Evolutionary conservation across 35 echinoderm and acorn worm genomes (phyloP).

Genomic region (Ptychodera flava): DNA sequence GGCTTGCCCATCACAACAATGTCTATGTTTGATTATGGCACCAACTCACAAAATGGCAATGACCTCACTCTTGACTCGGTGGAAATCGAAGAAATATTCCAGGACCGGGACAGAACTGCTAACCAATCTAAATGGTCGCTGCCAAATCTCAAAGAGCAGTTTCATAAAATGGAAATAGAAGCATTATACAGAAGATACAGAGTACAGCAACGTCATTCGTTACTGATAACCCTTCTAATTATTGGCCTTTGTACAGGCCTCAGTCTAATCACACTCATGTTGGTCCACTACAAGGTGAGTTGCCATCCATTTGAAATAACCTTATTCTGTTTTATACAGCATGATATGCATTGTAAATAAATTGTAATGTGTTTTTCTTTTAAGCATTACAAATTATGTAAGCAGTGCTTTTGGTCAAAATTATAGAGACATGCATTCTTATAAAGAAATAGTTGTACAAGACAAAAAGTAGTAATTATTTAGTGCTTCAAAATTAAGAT

Average conservation of each 20-base stretch:
- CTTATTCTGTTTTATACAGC: too few species aligned
- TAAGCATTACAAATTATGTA: too few species aligned
- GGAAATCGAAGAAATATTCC: constrained; percentile 64
- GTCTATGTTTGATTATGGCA: neutral
- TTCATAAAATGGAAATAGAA: constrained; percentile 77
- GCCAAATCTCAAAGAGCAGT: constrained; percentile 57
- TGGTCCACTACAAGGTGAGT: neutral
- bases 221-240: constrained; percentile 65
- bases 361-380: too few species aligned
- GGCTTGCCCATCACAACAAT: too few species aligned
- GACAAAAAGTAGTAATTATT: too few species aligned
- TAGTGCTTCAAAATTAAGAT: too few species aligned
- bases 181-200: constrained; percentile 71
- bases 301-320: too few species aligned
- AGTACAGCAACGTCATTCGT: constrained; percentile 54
- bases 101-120: constrained; percentile 60
- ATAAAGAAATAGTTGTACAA: too few species aligned
- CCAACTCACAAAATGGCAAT: neutral
- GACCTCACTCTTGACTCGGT: neutral
- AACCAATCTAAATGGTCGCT: constrained; percentile 61
- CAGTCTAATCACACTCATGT: neutral
- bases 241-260: constrained; percentile 41
- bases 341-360: too few species aligned
- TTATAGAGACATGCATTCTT: too few species aligned
- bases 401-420: too few species aligned